Evolutionary conservation across 1,140 invertebrate species (phyloP).

Genomic region (Lysiphlebus fabarum): DNA sequence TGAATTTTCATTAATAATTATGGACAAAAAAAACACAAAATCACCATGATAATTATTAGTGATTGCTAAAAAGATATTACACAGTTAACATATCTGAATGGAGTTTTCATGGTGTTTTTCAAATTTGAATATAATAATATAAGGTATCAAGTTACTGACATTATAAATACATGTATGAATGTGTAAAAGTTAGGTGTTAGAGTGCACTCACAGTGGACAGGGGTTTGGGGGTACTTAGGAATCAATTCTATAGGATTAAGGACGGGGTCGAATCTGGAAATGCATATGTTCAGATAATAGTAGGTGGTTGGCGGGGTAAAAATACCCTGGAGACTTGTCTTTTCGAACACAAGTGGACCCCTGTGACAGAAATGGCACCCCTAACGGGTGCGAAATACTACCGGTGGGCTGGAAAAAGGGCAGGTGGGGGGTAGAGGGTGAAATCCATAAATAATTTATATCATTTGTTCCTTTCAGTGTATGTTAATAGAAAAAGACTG

Average conservation of each 20-base stretch:
- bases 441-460: conserved; percentile 59
- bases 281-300: conserved; percentile 49
- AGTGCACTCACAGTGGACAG: conserved; percentile 37
- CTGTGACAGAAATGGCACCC: conserved; percentile 35
- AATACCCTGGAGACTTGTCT: conserved; percentile 20
- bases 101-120: too few relatives aligned
- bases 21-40: too few relatives aligned
- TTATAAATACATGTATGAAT: conserved; percentile 17
- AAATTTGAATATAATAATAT: neutral
- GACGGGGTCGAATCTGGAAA: conserved; percentile 33
- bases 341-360: conserved; percentile 49
- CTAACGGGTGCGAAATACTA: conserved; percentile 11
- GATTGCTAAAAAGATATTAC: too few relatives aligned
- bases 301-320: conserved; percentile 40
- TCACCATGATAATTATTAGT: too few relatives aligned
- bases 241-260: conserved; percentile 51
- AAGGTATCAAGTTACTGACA: too few relatives aligned
- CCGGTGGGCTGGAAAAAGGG: conserved; percentile 31
- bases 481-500: conserved; percentile 13
- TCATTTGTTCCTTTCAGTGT: conserved; percentile 53
- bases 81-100: too few relatives aligned
- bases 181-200: conserved; percentile 43
- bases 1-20: too few relatives aligned
- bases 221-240: conserved; percentile 50
- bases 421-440: conserved; percentile 54